These are phyloP conservation scores for Rapana venosa DNA, from an alignment of 2,888 invertebrate genomes.

Conservation along the genomic window DNA sequence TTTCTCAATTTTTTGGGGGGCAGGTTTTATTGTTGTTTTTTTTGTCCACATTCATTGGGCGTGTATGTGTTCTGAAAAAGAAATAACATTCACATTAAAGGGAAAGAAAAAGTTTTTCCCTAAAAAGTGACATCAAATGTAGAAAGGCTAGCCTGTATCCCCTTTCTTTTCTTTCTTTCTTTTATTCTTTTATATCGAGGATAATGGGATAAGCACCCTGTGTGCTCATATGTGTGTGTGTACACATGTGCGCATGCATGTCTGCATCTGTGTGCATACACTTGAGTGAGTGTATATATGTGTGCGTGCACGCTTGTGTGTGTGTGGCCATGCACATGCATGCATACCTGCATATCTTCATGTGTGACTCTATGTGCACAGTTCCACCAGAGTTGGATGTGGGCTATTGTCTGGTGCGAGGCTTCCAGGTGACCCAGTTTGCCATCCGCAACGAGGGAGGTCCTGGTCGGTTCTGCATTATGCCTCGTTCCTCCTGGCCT, in stretches of 20 bases:
- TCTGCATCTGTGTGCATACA: background rate
- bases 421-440: conserved; percentile 71
- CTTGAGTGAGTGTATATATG: background rate
- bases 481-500: conserved; percentile 74
- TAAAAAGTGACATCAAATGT: too few relatives aligned
- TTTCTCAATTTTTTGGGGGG: too few relatives aligned
- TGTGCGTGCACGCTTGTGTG: background rate
- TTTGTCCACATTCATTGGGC: too few relatives aligned
- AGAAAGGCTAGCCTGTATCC: background rate
- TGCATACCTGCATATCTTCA: background rate
- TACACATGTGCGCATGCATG: background rate
- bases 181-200: background rate
- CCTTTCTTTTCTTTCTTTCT: background rate
- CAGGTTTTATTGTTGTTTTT: too few relatives aligned
- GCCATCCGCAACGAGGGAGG: conserved; percentile 76
- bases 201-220: background rate
- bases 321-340: background rate
- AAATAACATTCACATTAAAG: too few relatives aligned
- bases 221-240: background rate
- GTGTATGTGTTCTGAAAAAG: too few relatives aligned
- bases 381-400: conserved; percentile 74
- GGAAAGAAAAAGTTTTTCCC: too few relatives aligned
- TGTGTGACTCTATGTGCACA: conserved; percentile 49
- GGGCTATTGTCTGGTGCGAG: conserved; percentile 77
- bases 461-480: conserved; percentile 75